These are phyloP conservation scores for Drosophila melanosoma DNA, from an alignment of 2,888 invertebrate genomes.

Conservation along the genomic window DNA sequence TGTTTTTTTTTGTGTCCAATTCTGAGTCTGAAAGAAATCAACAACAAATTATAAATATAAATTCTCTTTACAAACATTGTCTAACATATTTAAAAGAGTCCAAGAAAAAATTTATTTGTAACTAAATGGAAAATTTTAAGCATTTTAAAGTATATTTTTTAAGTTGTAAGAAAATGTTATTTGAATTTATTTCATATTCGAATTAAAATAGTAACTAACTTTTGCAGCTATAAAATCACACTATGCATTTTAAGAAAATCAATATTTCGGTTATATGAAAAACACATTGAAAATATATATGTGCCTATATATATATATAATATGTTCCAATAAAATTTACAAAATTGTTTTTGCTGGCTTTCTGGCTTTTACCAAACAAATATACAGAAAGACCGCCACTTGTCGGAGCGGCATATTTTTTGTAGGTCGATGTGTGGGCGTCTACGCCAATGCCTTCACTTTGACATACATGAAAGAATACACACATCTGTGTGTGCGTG, in stretches of 20 bases:
- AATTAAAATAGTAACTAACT: background rate
- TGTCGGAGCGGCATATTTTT: constrained; percentile 37
- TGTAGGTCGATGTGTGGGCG: constrained; percentile 60
- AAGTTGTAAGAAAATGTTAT: background rate
- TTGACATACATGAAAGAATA: constrained; percentile 51
- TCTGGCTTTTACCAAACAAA: constrained; percentile 21
- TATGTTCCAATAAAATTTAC: constrained; percentile 58
- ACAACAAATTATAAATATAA: constrained; percentile 15
- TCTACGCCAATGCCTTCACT: constrained; percentile 73
- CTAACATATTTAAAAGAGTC: background rate
- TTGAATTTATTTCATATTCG: background rate
- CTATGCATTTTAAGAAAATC: constrained; percentile 32
- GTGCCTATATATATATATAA: background rate
- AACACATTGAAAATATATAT: background rate
- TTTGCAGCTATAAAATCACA: too few relatives aligned
- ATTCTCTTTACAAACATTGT: constrained; percentile 30
- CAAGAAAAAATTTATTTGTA: background rate
- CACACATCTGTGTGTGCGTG: background rate
- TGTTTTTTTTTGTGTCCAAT: constrained; percentile 40
- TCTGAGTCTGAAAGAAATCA: background rate
- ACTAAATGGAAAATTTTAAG: background rate
- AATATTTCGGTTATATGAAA: background rate
- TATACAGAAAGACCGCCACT: constrained; percentile 46
- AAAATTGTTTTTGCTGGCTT: constrained; percentile 31
- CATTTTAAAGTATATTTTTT: background rate